These are phyloP conservation scores for Drosophila nikananu DNA, from an alignment of 1,140 invertebrate genomes.

Conservation along the genomic window DNA sequence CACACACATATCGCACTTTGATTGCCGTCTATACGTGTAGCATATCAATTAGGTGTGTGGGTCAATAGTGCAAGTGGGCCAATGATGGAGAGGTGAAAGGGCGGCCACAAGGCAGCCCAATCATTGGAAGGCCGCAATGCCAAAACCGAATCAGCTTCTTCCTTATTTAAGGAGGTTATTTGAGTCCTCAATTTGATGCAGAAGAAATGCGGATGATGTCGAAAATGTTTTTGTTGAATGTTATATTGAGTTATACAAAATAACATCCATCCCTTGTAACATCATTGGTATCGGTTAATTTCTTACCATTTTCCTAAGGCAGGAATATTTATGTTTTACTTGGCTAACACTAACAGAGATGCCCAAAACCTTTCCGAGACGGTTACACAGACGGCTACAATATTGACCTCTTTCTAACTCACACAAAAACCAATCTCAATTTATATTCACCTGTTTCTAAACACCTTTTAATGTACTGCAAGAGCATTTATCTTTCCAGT, in stretches of 20 bases:
- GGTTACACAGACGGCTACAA: too few relatives aligned
- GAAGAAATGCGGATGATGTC: not conserved
- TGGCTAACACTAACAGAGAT: too few relatives aligned
- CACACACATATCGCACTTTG: conserved; percentile 38
- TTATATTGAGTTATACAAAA: too few relatives aligned
- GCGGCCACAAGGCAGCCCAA: conserved; percentile 8
- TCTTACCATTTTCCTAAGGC: too few relatives aligned
- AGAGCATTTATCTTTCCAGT: conserved; percentile 5
- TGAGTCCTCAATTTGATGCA: conserved; percentile 8
- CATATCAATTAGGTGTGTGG: conserved; percentile 77
- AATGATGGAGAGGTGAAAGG: conserved; percentile 36
- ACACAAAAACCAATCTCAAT: not conserved
- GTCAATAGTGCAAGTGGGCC: conserved; percentile 68
- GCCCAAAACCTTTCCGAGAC: too few relatives aligned
- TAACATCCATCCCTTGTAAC: too few relatives aligned
- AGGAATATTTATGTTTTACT: too few relatives aligned
- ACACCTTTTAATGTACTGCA: not conserved
- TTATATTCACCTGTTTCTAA: not conserved
- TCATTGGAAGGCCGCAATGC: conserved; percentile 3
- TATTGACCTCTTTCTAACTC: not conserved
- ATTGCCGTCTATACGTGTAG: conserved; percentile 63
- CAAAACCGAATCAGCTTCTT: conserved; percentile 19
- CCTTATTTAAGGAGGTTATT: conserved; percentile 14
- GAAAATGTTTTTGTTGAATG: not conserved
- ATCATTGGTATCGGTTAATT: too few relatives aligned